Evolutionary conservation across 2,797 vertebrate species (phyloP).

Genomic region (Fistularia commersonii): DNA sequence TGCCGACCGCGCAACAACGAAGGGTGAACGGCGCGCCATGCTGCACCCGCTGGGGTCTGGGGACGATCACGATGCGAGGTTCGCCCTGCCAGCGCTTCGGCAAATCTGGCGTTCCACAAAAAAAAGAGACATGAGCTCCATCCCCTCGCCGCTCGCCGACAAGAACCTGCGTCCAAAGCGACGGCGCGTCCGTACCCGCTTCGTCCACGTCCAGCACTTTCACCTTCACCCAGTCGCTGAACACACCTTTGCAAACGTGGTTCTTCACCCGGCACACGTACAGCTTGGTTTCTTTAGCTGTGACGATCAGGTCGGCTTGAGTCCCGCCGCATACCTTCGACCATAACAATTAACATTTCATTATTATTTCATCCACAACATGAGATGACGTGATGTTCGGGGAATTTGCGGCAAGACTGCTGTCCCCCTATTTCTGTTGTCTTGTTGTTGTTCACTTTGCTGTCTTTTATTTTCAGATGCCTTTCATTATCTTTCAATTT

Average conservation of each 20-base stretch:
- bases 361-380: too few relatives aligned
- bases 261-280: slow-evolving; percentile 82
- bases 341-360: too few relatives aligned
- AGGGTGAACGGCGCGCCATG: slow-evolving; percentile 65
- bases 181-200: slow-evolving; percentile 54
- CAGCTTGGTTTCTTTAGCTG: slow-evolving; percentile 62
- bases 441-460: too few relatives aligned
- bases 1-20: slow-evolving; percentile 78
- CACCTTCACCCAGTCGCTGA: slow-evolving; percentile 84
- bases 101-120: slow-evolving; percentile 47
- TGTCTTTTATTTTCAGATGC: too few relatives aligned
- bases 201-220: slow-evolving; percentile 73
- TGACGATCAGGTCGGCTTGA: slow-evolving; percentile 69
- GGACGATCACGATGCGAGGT: slow-evolving; percentile 73
- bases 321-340: slow-evolving; percentile 72
- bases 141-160: too few relatives aligned
- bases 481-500: too few relatives aligned
- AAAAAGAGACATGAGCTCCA: slow-evolving; percentile 4
- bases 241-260: slow-evolving; percentile 61
- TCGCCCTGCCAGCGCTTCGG: slow-evolving; percentile 78
- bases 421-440: too few relatives aligned
- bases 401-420: too few relatives aligned
- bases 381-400: too few relatives aligned
- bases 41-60: slow-evolving; percentile 63
- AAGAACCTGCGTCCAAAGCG: background rate